phyloP scores from a whole-genome alignment of 2,113 vertebrate genomes.

The Accipiter cooperii region DNA sequence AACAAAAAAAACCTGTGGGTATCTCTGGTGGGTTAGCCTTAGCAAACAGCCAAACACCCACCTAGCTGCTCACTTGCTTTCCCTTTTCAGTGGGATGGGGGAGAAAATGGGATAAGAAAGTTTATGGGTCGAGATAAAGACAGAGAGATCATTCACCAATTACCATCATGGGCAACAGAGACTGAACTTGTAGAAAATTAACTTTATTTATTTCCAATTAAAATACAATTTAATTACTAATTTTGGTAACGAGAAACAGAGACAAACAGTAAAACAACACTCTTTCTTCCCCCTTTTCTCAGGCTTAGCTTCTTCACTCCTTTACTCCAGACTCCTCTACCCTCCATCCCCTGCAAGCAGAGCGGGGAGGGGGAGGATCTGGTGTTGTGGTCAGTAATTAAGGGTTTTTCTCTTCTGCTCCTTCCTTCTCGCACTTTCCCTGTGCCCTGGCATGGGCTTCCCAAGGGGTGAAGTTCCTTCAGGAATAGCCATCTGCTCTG shows the following conservation, averaged over 20 bases:
- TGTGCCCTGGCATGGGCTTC: accelerated
- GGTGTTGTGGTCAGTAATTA: neutral
- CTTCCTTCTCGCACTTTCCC: neutral
- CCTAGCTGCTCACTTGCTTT: neutral
- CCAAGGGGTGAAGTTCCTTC: neutral
- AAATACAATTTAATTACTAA: neutral
- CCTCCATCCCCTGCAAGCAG: neutral
- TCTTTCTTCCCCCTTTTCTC: neutral
- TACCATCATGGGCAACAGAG: neutral
- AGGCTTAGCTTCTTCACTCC: neutral
- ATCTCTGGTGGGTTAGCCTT: neutral
- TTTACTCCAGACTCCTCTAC: neutral
- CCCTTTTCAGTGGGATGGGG: neutral
- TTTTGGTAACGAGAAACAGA: neutral
- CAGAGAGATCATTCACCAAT: neutral
- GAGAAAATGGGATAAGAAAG: neutral
- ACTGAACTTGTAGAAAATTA: neutral
- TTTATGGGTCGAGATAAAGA: neutral
- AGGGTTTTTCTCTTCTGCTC: neutral
- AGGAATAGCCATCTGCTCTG: neutral
- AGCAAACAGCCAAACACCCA: neutral
- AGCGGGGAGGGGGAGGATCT: accelerated
- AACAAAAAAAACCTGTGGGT: neutral
- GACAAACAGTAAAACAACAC: neutral
- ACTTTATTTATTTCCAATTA: neutral